Evolutionary conservation across 2,888 invertebrate species (phyloP).

Genomic region (Philopedon plagiatum): DNA sequence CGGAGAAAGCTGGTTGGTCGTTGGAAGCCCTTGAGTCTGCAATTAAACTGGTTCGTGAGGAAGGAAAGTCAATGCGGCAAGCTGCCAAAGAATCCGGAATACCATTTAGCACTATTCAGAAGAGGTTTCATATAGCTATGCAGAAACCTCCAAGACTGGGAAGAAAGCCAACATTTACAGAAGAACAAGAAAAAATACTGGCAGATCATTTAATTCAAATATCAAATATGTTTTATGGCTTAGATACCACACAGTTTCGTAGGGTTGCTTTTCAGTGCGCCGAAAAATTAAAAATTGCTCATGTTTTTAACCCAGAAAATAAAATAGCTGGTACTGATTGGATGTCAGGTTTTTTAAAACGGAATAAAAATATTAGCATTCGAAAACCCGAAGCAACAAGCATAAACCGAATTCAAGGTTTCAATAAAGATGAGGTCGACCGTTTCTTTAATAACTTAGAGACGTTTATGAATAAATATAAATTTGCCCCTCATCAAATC

Average conservation of each 20-base stretch:
- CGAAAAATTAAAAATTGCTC: slow-evolving; percentile 1
- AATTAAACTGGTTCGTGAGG: background rate
- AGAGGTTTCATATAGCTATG: too few relatives aligned
- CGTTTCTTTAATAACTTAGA: background rate
- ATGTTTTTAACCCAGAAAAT: background rate
- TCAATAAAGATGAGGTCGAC: too few relatives aligned
- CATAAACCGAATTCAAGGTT: background rate
- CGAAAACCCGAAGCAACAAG: background rate
- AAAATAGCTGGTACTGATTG: background rate
- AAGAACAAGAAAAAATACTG: slow-evolving; percentile 6
- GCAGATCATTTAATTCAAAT: slow-evolving; percentile 7
- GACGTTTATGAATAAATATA: background rate
- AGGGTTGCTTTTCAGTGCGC: background rate
- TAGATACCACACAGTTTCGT: background rate
- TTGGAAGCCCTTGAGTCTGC: background rate
- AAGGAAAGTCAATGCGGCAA: background rate
- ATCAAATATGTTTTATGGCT: slow-evolving; percentile 6
- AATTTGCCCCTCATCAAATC: background rate
- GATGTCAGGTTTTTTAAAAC: background rate
- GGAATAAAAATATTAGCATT: background rate
- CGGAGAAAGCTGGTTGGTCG: background rate
- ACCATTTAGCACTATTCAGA: too few relatives aligned
- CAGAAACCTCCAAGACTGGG: too few relatives aligned
- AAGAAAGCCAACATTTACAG: background rate
- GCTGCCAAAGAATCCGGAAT: background rate